Evolutionary conservation across 2,797 vertebrate genomes (phyloP), one percentile per base, ranked within the genome.

Genomic region (Lagocephalus sceleratus): DNA sequence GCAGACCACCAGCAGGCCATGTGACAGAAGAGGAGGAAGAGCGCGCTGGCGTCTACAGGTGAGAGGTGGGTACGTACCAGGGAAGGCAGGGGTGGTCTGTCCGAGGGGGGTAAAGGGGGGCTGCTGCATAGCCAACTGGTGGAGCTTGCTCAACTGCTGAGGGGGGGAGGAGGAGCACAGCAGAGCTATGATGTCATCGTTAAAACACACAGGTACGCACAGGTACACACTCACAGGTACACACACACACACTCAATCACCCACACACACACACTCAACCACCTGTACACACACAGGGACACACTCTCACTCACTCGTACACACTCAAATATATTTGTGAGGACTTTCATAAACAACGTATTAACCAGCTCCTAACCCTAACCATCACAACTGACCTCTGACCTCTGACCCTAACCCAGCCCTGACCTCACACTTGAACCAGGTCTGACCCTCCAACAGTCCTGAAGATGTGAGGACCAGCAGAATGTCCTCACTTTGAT

Each of bases 91-190:
- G 94, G 94, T 95, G 94, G 95, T 96, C 95, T 97, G 95, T 96
- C 95, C 95, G 81, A 97, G 95, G 91, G 95, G 94, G 94, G 93
- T 95, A 95, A 96, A 96, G 86, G 95, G 95, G 94, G 94, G 94
- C 95, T 97, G 95, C 95, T 96, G 95, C 94, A 96, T 95, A 94
- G 95, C 95, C 94, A 96, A 91, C 94, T 95, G 95, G 94, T 96
- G 95, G 93, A 97, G 95, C 95, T 97, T 97, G 95, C 94, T 97
- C 94, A 97, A 94, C 94, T 97, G 95, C 95, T 96, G 94, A 92
- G 85, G 94, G 94, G 87, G 94, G 94, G 91, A 86, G 87, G 85
- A 89, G 95, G 95, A 97, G 94, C 95, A 97, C 93, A 98, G 89
- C 93, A 98, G 93, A 95, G 90, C 96, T 97, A 96, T 96, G 93